These are phyloP conservation scores for Cephus rjabovi DNA, from an alignment of 2,888 invertebrate species.

Conservation along the genomic window DNA sequence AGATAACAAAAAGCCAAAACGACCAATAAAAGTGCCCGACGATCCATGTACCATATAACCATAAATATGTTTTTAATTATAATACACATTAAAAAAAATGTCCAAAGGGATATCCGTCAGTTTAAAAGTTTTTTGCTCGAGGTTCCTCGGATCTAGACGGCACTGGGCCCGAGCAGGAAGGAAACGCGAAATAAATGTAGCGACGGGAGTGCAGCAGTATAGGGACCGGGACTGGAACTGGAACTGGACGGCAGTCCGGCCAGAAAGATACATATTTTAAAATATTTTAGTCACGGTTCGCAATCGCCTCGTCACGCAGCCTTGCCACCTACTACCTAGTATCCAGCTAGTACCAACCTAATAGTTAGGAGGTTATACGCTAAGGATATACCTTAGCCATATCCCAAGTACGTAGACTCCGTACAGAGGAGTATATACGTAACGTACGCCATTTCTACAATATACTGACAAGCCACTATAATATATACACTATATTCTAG, in stretches of 20 bases:
- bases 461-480: neutral
- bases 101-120: neutral
- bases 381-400: constrained; percentile 3
- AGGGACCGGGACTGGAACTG: constrained; percentile 57
- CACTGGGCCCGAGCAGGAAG: constrained; percentile 56
- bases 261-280: constrained; percentile 68
- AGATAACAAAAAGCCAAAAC: neutral
- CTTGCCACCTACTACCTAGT: constrained; percentile 64
- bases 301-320: constrained; percentile 67
- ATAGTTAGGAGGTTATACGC: constrained; percentile 36
- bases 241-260: constrained; percentile 65
- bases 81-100: neutral
- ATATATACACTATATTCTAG: constrained; percentile 8
- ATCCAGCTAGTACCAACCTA: constrained; percentile 48
- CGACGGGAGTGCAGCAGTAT: constrained; percentile 41
- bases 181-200: constrained; percentile 67
- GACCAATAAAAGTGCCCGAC: neutral
- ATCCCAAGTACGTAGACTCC: neutral
- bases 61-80: neutral
- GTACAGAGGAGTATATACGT: neutral
- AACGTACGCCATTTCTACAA: neutral
- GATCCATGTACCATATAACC: neutral
- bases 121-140: neutral
- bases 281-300: constrained; percentile 67
- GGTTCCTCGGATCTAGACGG: constrained; percentile 13